Base-by-base conservation (phyloP, 2,888 invertebrate genomes). In the Digitonthophagus gazella region DNA sequence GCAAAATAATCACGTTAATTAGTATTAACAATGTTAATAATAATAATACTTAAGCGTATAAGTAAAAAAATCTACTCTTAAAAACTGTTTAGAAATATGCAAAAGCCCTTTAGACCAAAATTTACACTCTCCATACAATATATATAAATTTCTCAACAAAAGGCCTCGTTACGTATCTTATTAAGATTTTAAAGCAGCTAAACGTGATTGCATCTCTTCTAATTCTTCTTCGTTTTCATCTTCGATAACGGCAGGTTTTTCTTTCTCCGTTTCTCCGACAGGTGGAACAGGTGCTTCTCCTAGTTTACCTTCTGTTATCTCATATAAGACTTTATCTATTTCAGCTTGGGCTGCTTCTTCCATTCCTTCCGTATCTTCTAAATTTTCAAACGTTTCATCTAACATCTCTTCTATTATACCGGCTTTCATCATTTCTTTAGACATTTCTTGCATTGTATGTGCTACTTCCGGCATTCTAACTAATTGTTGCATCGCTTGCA, bases 361-460 rank as follows among this genome's bases (percentile, higher is more conserved):
- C 87, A 98, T 88, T 79, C 97, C 97, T 76, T 97, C 97, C 3
- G 93, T 91, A 80, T 97, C 96, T 76, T 97, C 96, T 72, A 97
- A 89, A 2, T 89, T 87, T 71, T 97, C 96, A 91, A 99, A 92
- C 22, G 97, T 96, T 80, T 99, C 99, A 74, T 98, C 98, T 57
- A 99, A 85, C 98, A 99, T 97, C 84, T 99, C 99, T 81, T 99
- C 98, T 67, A 99, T 96, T 71, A 99, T 98, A 15, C 98, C 98
- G 0, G 97, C 97, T 82, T 91, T 93, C 95, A 97, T 98, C 98
- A 99, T 99, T 86, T 99, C 99, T 80, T 95, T 96, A 1, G 98
- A 97, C 85, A 99, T 86, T 75, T 98, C 98, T 78, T 96, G 91
- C 98, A 99, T 99, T 0, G 96, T 97, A 56, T 91, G 91, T 0